A percentile compares a stretch with the other conserved stretches of the same genome.
Conservation (phyloP, 1,140 invertebrate genomes). For the Tetramorium parvispinum region DNA sequence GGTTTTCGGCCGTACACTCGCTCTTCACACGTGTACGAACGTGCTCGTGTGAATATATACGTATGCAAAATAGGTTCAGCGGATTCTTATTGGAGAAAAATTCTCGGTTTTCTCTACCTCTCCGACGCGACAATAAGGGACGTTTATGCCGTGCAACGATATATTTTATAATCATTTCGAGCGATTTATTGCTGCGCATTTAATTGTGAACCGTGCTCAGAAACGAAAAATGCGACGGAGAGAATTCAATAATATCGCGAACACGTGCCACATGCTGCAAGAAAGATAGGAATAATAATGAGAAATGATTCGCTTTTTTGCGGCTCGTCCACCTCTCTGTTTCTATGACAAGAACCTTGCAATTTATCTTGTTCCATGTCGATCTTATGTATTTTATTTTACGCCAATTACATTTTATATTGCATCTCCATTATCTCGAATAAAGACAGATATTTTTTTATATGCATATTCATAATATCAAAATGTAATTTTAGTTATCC, state of each 20-base stretch:
- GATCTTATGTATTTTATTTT: conserved; percentile 15
- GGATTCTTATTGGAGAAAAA: conserved; percentile 24
- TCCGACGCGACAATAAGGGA: not conserved
- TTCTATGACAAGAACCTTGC: conserved; percentile 14
- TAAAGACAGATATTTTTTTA: not conserved
- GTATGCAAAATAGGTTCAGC: not conserved
- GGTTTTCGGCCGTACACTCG: conserved; percentile 33
- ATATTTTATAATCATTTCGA: conserved; percentile 27
- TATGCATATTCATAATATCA: not conserved
- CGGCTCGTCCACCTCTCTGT: not conserved
- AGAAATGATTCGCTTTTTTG: conserved; percentile 35
- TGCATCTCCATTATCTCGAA: not conserved
- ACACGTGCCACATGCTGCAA: conserved; percentile 29
- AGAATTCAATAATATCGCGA: conserved; percentile 44
- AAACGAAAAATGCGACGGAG: conserved; percentile 4
- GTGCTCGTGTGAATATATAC: not conserved
- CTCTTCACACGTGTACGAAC: not conserved
- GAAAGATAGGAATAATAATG: conserved; percentile 46
- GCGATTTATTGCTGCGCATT: conserved; percentile 8
- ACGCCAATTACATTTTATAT: not conserved
- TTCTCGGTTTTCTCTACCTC: not conserved
- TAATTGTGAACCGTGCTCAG: conserved; percentile 4
- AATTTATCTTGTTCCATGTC: conserved; percentile 39
- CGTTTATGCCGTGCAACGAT: not conserved
- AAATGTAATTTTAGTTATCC: conserved; percentile 6